Base-by-base conservation (phyloP, 2,797 vertebrate species). In the Artibeus lituratus region DNA sequence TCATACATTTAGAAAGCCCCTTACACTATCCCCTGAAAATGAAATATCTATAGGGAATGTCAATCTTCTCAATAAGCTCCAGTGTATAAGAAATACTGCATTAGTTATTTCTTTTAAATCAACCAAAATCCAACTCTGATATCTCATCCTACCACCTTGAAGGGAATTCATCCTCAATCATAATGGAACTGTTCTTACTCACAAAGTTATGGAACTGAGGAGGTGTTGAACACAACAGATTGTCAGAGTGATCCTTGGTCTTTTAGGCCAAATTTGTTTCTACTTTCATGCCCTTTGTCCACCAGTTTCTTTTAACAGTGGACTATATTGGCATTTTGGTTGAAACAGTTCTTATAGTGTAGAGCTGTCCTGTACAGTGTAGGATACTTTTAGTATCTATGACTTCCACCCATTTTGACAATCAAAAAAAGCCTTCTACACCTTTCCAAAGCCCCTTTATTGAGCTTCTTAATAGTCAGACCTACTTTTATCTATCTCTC, bases 101-200 rank as follows among this genome's bases (percentile, higher is more conserved):
- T 37, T 85, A 47, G 8, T 70, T 84, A 65, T 29, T 82, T 89
- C n/a, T 93, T 94, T 80, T 73, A 85, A 87, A 44, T 90, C 78
- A 94, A 5, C 14, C 14, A 16, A 72, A 78, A 80, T 76, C 29
- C 35, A 62, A 2, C 9, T 87, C 32, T 74, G 29, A 87, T 21
- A 4, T 14, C 18, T 7, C n/a, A 49, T 74, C 9, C 49, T 26
- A 39, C 47, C 10, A 62, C 18, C 21, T 65, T 74, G 65, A 92
- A 53, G 19, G n/a, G 24, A 69, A 72, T 90, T 87, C 9, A n/a
- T 1, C 83, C 35, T 92, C 3, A 53, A 10, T 77, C 24, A 37
- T 47, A 67, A 51, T 4, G 32, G 35, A 18, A 21, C 15, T 85
- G 55, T 7, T 89, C 32, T 65, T 35, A 69, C 19, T 78, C 11